phyloP scores from a whole-genome alignment of 2,113 vertebrate genomes.

The Cariama cristata region DNA sequence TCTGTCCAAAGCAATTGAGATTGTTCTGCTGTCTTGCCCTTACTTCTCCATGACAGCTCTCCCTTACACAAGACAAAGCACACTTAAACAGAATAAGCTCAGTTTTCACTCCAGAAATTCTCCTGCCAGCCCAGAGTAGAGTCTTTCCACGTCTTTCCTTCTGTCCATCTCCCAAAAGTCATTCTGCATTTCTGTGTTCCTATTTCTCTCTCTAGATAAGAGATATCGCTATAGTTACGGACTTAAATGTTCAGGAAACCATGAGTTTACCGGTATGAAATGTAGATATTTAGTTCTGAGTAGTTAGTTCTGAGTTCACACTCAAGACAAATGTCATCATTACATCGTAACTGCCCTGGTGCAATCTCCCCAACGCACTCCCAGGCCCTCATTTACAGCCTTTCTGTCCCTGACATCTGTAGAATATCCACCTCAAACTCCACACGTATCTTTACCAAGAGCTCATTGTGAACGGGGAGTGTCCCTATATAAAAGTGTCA shows the following conservation, averaged over 20 bases:
- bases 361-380: neutral
- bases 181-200: neutral
- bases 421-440: neutral
- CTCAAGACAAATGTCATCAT: neutral
- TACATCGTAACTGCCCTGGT: accelerated
- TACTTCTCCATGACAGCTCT: neutral
- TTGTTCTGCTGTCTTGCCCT: neutral
- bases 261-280: neutral
- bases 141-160: neutral
- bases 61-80: neutral
- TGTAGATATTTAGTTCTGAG: neutral
- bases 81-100: neutral
- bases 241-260: neutral
- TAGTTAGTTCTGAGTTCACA: neutral
- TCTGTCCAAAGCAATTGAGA: neutral
- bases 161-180: neutral
- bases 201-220: neutral
- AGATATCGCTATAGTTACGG: accelerated
- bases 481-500: neutral
- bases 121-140: neutral
- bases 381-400: neutral
- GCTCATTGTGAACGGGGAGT: accelerated
- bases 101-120: neutral
- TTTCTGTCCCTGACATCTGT: neutral
- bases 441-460: accelerated